Evolutionary conservation across 1,140 invertebrate genomes (phyloP).

Genomic region (Centruroides sculpturatus): DNA sequence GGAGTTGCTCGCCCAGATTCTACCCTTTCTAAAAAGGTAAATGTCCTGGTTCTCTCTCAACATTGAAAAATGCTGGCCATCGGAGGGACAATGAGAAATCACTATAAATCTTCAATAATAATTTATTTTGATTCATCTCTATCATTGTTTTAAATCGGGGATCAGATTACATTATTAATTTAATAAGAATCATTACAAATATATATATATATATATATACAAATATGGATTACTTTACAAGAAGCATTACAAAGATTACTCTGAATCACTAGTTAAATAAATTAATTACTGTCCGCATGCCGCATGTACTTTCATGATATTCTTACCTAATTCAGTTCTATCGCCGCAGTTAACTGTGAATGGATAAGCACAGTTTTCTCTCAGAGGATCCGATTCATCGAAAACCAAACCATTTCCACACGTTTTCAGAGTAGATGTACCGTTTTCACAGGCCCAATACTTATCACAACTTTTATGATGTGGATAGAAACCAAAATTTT

Average conservation of each 20-base stretch:
- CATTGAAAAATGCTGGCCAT: too few species aligned
- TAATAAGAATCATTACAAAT: too few species aligned
- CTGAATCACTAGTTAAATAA: background rate
- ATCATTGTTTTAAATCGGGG: too few species aligned
- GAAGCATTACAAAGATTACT: background rate
- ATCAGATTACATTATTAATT: too few species aligned
- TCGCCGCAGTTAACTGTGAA: constrained; percentile 91
- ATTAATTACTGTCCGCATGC: background rate
- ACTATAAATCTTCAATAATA: too few species aligned
- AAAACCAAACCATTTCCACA: constrained; percentile 89
- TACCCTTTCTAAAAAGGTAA: too few species aligned
- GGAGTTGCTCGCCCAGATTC: too few species aligned
- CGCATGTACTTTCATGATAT: background rate
- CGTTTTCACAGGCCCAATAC: constrained; percentile 89
- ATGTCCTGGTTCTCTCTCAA: too few species aligned
- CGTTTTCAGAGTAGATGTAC: constrained; percentile 70
- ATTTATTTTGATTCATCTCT: too few species aligned
- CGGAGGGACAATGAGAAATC: too few species aligned
- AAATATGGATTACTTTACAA: background rate
- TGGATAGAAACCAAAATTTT: constrained; percentile 90
- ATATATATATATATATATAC: too few species aligned
- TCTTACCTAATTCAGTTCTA: constrained; percentile 58
- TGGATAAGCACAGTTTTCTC: constrained; percentile 87
- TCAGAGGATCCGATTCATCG: constrained; percentile 71
- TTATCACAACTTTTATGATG: constrained; percentile 71